phyloP scores from a whole-genome alignment of 2,797 vertebrate species.

The Pelodytes ibericus region DNA sequence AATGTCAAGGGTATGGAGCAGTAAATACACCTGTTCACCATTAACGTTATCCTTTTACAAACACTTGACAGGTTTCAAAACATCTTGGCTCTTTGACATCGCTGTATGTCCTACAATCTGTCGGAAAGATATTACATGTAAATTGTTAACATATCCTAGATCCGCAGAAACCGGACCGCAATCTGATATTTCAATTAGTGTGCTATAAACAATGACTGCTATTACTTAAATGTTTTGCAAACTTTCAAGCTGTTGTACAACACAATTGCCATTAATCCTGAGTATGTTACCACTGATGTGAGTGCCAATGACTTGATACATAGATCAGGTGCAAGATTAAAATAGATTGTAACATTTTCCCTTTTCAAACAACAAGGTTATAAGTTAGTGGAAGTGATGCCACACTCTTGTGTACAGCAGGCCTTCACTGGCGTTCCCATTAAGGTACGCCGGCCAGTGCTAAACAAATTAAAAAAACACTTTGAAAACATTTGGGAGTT shows the following conservation, averaged over 20 bases:
- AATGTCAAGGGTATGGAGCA: constrained; percentile 1
- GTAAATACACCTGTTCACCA: constrained; percentile 17
- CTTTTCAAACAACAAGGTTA: too few species aligned
- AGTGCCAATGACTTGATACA: too few species aligned
- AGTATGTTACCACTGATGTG: too few species aligned
- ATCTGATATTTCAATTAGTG: constrained; percentile 23
- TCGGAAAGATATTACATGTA: constrained; percentile 18
- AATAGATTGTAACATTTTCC: too few species aligned
- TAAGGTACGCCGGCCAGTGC: too few species aligned
- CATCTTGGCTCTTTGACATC: constrained; percentile 4
- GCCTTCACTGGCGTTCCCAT: too few species aligned
- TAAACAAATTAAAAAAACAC: too few species aligned
- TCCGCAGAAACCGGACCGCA: not conserved
- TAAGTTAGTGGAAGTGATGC: too few species aligned
- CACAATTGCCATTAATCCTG: not conserved
- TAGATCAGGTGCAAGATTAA: too few species aligned
- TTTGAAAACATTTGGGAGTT: too few species aligned
- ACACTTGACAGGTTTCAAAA: not conserved
- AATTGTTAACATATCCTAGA: not conserved
- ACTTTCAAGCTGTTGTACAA: not conserved
- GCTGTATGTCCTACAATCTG: constrained; percentile 13
- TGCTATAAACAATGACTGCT: not conserved
- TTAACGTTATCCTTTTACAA: constrained; percentile 16
- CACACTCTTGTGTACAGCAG: too few species aligned
- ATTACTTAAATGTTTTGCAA: not conserved